Evolutionary conservation across 2,113 vertebrate species (phyloP).

Genomic region (Aspiorhynchus laticeps): DNA sequence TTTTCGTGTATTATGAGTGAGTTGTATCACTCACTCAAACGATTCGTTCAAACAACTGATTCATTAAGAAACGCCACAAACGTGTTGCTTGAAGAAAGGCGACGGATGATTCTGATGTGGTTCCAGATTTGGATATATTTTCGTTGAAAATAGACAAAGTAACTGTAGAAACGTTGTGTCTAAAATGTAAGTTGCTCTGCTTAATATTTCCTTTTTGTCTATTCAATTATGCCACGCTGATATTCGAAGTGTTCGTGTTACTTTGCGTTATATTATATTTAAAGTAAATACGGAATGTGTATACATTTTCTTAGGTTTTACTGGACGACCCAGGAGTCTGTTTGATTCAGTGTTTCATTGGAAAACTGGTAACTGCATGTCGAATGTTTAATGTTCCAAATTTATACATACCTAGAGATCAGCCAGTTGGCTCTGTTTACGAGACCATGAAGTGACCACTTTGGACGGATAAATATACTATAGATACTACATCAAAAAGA

Average conservation of each 20-base stretch:
- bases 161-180: neutral
- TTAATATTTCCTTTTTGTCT: neutral
- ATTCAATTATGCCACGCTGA: neutral
- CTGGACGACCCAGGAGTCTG: neutral
- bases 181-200: neutral
- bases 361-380: neutral
- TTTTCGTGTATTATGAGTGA: neutral
- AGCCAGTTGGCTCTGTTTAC: conserved; percentile 31
- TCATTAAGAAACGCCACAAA: neutral
- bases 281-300: neutral
- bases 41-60: neutral
- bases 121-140: neutral
- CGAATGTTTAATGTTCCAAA: neutral
- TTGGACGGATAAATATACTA: neutral
- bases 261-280: neutral
- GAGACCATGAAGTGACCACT: neutral
- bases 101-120: neutral
- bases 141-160: neutral
- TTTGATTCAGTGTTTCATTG: neutral
- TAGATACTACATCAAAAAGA: conserved; percentile 25
- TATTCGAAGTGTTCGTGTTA: neutral
- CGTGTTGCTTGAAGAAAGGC: neutral
- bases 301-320: neutral
- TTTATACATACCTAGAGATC: neutral
- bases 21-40: neutral